Evolutionary conservation across 2,797 vertebrate species (phyloP).

Genomic region (Platyrinchus mystaceus): DNA sequence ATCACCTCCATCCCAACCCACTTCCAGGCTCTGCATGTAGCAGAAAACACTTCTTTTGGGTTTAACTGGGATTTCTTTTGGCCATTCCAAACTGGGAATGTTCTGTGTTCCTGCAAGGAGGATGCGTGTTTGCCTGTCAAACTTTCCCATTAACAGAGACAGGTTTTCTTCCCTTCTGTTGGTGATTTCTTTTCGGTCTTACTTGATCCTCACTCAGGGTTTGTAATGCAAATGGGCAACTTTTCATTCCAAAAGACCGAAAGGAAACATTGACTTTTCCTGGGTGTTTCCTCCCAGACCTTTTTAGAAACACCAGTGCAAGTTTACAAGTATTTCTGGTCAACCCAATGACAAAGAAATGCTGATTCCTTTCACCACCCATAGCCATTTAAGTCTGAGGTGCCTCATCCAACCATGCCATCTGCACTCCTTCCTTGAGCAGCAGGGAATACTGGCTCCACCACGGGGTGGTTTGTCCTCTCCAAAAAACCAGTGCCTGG

Average conservation of each 20-base stretch:
- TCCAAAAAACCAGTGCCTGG: not conserved
- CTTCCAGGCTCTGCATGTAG: not conserved
- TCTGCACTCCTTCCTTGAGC: not conserved
- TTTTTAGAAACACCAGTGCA: not conserved
- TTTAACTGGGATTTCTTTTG: not conserved
- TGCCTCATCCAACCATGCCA: not conserved
- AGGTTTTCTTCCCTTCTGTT: not conserved
- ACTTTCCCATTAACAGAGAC: not conserved
- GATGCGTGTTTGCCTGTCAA: not conserved
- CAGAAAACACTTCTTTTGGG: not conserved
- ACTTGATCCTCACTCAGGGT: not conserved
- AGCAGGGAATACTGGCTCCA: not conserved
- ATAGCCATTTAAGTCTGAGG: not conserved
- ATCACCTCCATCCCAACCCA: not conserved
- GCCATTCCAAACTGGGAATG: not conserved
- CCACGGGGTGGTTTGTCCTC: not conserved
- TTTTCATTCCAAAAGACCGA: not conserved
- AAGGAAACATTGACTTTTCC: not conserved
- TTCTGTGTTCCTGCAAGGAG: not conserved
- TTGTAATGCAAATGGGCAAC: not conserved
- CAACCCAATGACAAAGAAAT: not conserved
- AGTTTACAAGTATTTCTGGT: not conserved
- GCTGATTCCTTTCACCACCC: not conserved
- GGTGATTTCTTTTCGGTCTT: not conserved
- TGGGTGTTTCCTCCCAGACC: not conserved